Conservation (phyloP, 1,140 invertebrate species). For the Hycleus phaleratus region DNA sequence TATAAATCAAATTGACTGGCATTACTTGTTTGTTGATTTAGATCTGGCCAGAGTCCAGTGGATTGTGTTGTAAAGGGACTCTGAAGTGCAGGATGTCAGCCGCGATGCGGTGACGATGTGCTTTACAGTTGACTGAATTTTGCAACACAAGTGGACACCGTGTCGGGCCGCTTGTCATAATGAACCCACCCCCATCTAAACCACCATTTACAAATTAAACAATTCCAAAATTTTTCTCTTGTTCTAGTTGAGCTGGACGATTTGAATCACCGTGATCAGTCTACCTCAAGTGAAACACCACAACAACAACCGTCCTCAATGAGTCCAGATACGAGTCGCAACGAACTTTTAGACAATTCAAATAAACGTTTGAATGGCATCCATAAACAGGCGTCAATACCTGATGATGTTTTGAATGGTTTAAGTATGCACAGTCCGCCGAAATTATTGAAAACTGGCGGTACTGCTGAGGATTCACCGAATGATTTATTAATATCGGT, state of each 20-base stretch:
- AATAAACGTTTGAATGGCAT: conserved; percentile 20
- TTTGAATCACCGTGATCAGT: background rate
- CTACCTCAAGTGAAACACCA: background rate
- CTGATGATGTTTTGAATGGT: conserved; percentile 24
- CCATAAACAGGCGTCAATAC: conserved; percentile 18
- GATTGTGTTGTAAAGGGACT: too few relatives aligned
- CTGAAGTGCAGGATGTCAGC: conserved; percentile 18
- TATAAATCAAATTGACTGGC: too few relatives aligned
- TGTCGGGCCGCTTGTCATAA: conserved; percentile 30
- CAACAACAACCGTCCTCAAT: conserved; percentile 13
- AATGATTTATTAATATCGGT: conserved; percentile 20
- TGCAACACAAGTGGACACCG: conserved; percentile 27
- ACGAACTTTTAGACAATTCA: conserved; percentile 22
- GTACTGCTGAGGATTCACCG: conserved; percentile 19
- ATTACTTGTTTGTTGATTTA: too few relatives aligned
- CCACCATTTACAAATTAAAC: too few relatives aligned
- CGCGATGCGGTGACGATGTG: conserved; percentile 20
- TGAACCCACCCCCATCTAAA: background rate
- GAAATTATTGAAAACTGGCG: conserved; percentile 19
- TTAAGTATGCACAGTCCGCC: conserved; percentile 20
- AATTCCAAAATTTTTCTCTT: background rate
- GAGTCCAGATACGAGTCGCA: conserved; percentile 35
- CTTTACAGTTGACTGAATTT: conserved; percentile 19
- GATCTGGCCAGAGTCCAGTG: too few relatives aligned
- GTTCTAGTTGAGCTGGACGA: conserved; percentile 22